Conservation (phyloP, 2,113 vertebrate genomes). For the Rhinichthys klamathensis region DNA sequence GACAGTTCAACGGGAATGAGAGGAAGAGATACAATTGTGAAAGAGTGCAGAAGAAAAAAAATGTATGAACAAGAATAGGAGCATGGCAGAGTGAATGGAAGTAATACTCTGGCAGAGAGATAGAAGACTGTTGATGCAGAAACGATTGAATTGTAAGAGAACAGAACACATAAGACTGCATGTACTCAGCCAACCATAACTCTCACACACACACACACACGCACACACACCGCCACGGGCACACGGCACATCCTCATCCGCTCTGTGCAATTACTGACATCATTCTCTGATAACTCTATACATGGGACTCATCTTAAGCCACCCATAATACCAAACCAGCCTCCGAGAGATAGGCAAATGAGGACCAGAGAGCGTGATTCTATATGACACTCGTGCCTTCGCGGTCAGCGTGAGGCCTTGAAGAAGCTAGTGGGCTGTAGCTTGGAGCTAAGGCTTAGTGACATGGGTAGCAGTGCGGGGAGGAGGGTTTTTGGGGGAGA, state of each 20-base stretch:
- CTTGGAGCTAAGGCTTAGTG: conserved; percentile 30
- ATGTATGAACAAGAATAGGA: conserved; percentile 39
- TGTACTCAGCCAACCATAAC: conserved; percentile 29
- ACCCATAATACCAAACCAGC: conserved; percentile 14
- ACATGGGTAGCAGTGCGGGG: background rate
- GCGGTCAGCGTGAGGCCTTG: conserved; percentile 26
- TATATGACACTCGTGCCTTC: conserved; percentile 19
- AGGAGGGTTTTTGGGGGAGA: background rate
- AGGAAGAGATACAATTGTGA: conserved; percentile 41
- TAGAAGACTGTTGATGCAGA: conserved; percentile 43
- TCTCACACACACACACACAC: background rate
- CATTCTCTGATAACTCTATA: conserved; percentile 35
- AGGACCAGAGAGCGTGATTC: conserved; percentile 32
- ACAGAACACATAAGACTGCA: conserved; percentile 33
- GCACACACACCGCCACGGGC: conserved; percentile 30
- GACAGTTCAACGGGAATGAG: conserved; percentile 15
- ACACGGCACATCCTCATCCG: conserved; percentile 13
- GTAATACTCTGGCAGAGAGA: conserved; percentile 3
- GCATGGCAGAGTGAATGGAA: conserved; percentile 38
- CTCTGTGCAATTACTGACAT: conserved; percentile 43
- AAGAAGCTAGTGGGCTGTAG: conserved; percentile 25
- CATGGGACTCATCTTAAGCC: conserved; percentile 21
- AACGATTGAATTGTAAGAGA: conserved; percentile 36
- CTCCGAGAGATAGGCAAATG: conserved; percentile 19
- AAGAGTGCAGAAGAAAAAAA: conserved; percentile 28